Evolutionary conservation across 2,888 invertebrate genomes (phyloP).

Genomic region (Sylvicola fuscatus): DNA sequence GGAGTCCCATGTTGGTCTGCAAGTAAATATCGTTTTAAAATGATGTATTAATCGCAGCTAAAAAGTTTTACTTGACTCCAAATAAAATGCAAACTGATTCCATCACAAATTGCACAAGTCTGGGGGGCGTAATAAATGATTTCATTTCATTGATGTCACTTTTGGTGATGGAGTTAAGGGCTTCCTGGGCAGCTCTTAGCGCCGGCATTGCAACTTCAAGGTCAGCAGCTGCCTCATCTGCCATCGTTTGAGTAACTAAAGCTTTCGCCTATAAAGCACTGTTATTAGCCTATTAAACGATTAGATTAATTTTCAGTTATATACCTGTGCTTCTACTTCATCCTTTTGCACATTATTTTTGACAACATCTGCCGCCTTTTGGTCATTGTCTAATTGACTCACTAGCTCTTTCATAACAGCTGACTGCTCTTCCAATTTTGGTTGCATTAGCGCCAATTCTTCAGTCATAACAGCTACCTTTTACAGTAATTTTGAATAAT

Average conservation of each 20-base stretch:
- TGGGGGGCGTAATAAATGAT: slow-evolving; percentile 75
- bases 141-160: slow-evolving; percentile 78
- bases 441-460: slow-evolving; percentile 61
- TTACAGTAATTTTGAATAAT: slow-evolving; percentile 9
- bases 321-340: slow-evolving; percentile 64
- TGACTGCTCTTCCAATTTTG: slow-evolving; percentile 56
- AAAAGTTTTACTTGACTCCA: slow-evolving; percentile 46
- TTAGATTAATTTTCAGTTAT: background rate
- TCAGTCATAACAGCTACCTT: slow-evolving; percentile 65
- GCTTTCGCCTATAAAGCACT: slow-evolving; percentile 43
- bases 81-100: slow-evolving; percentile 75
- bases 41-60: slow-evolving; percentile 1
- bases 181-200: slow-evolving; percentile 63
- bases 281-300: background rate
- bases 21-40: slow-evolving; percentile 7
- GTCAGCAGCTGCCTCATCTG: slow-evolving; percentile 68
- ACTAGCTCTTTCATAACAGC: slow-evolving; percentile 55
- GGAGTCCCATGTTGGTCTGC: slow-evolving; percentile 66
- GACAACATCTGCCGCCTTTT: slow-evolving; percentile 61
- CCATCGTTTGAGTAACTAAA: slow-evolving; percentile 58
- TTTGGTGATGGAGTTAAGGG: slow-evolving; percentile 69
- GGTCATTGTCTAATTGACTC: slow-evolving; percentile 54
- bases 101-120: slow-evolving; percentile 74
- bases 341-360: slow-evolving; percentile 60
- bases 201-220: slow-evolving; percentile 73